These are phyloP conservation scores for Daubentonia madagascariensis DNA, from an alignment of 2,113 vertebrate genomes.

Conservation along the genomic window DNA sequence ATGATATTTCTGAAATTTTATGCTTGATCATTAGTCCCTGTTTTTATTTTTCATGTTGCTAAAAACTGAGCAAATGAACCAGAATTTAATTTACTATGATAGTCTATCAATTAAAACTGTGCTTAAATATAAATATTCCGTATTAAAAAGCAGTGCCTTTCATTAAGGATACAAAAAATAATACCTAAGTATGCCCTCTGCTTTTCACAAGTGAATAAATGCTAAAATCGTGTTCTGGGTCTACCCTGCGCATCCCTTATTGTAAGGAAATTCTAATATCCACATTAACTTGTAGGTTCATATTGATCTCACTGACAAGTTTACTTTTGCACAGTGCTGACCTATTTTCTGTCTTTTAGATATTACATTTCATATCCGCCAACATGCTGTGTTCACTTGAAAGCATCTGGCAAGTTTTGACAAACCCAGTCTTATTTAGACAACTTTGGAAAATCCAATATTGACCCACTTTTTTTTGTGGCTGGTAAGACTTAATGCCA, in stretches of 20 bases:
- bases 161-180: conserved; percentile 83
- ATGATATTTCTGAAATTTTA: conserved; percentile 77
- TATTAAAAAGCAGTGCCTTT: conserved; percentile 86
- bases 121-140: conserved; percentile 77
- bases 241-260: conserved; percentile 59
- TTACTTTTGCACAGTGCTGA: conserved; percentile 79
- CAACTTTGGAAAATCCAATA: conserved; percentile 69
- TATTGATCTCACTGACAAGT: conserved; percentile 78
- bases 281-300: conserved; percentile 74
- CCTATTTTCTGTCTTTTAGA: conserved; percentile 80
- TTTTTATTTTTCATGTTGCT: conserved; percentile 74
- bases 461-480: conserved; percentile 55
- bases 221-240: conserved; percentile 65
- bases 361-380: conserved; percentile 73
- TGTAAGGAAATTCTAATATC: conserved; percentile 69
- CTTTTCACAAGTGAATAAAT: conserved; percentile 77
- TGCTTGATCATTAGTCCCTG: conserved; percentile 69
- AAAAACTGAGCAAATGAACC: conserved; percentile 80
- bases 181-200: conserved; percentile 72
- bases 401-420: conserved; percentile 78
- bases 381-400: conserved; percentile 76
- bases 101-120: conserved; percentile 78
- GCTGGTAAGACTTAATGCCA: conserved; percentile 70
- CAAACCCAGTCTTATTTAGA: conserved; percentile 75
- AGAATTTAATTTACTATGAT: conserved; percentile 82